Evolutionary conservation across 2,888 invertebrate genomes (phyloP).

Genomic region (Ichneumoninae sp.): DNA sequence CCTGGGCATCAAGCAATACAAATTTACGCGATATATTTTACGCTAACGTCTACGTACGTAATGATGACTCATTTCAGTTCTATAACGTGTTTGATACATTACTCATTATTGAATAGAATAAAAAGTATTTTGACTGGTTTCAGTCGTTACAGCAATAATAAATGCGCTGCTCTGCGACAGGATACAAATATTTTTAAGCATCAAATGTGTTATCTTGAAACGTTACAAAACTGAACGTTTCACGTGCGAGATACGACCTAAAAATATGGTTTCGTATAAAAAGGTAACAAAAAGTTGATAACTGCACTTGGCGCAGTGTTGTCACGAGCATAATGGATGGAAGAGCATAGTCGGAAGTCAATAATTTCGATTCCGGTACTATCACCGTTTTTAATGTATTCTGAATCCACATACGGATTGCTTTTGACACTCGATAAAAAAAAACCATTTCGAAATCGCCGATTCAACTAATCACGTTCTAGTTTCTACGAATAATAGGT

Average conservation of each 20-base stretch:
- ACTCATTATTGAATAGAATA: slow-evolving; percentile 1
- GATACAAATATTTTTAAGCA: not conserved
- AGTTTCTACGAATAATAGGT: not conserved
- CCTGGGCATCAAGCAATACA: slow-evolving; percentile 4
- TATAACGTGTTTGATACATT: slow-evolving; percentile 13
- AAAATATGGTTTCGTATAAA: slow-evolving; percentile 17
- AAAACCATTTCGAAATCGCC: not conserved
- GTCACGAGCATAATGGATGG: slow-evolving; percentile 29
- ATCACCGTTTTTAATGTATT: not conserved
- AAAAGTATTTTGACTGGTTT: slow-evolving; percentile 37
- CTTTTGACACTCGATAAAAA: not conserved
- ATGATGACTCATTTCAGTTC: slow-evolving; percentile 7
- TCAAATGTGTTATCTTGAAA: slow-evolving; percentile 7
- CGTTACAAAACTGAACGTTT: not conserved
- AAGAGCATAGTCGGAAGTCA: slow-evolving; percentile 30
- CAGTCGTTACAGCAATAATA: slow-evolving; percentile 14
- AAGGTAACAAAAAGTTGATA: slow-evolving; percentile 17
- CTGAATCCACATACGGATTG: not conserved
- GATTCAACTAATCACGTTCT: not conserved
- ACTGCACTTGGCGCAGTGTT: slow-evolving; percentile 6
- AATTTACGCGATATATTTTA: slow-evolving; percentile 15
- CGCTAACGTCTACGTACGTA: slow-evolving; percentile 3
- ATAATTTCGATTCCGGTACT: not conserved
- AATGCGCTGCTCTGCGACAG: not conserved
- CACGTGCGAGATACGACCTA: not conserved